Base-by-base conservation (phyloP, 2,888 invertebrate genomes). In the Drepana falcataria region DNA sequence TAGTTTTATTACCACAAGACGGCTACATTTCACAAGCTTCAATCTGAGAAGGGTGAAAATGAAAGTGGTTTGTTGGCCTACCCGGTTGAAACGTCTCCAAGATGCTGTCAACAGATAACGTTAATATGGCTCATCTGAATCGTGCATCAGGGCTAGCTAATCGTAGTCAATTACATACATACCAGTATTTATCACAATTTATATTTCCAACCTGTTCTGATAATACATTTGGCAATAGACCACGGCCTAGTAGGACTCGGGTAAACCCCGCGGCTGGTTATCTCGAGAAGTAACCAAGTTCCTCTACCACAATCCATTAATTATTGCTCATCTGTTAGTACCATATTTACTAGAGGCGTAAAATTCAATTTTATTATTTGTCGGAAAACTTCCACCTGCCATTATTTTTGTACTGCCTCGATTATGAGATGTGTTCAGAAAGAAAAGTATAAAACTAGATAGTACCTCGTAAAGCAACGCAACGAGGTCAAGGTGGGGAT, bases 91-190 rank as follows among this genome's bases (percentile, higher is more conserved):
- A 77, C 79, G 62, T 73, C 68, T 87, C 89, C 90, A 90, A 90
- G 89, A 89, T 85, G 75, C 87, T 87, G 90, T 88, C 87, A 74
- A 64, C 67, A 77, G 89, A 90, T 88, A 87, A 83, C 81, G 81
- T 77, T 86, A 89, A 88, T 75, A 73, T 66, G 80, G 82, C 78
- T 72, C 77, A 79, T 75, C 75, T 78, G 75, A 73, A 71, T 67
- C 59, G 64, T 57, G 68, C 71, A 71, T 67, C 74, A 64, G 66
- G 68, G 61, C 64, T 71, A 53, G 74, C 3, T 75, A 67, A 67
- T 68, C 73, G 77, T 77, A 73, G 82, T 82, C 82, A 81, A 72
- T 73, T 68, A 58, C 56, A 56, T 61, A 61, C 48, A 82, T 83
- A 81, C 80, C 74, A 75, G 73, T 58, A 60, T 66, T 59, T 60